These are phyloP conservation scores for Diorhabda elongata DNA, from an alignment of 1,140 invertebrate species.

Conservation along the genomic window DNA sequence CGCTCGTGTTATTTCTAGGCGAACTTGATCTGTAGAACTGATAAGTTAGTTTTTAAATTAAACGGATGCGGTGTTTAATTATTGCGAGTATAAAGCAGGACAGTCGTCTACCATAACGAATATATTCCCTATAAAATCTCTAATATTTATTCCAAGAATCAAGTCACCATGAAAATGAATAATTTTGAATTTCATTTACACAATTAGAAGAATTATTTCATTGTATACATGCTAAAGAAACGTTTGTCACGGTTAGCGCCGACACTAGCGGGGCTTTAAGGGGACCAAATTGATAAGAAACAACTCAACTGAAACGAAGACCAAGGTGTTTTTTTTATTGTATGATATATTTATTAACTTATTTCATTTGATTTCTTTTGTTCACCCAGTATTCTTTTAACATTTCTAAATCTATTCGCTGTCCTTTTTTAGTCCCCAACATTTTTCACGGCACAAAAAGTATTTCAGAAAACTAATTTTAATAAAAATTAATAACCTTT, in stretches of 20 bases:
- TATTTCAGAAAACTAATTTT: not conserved
- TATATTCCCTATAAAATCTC: slow-evolving; percentile 42
- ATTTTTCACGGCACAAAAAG: no score
- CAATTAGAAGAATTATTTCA: slow-evolving; percentile 30
- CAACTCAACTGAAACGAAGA: no score
- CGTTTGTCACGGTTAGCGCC: not conserved
- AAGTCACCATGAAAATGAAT: slow-evolving; percentile 36
- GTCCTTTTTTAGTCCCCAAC: no score
- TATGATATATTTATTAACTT: no score
- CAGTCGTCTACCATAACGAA: slow-evolving; percentile 42
- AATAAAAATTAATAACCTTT: slow-evolving; percentile 1
- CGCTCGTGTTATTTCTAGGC: not conserved
- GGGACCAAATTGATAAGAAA: no score
- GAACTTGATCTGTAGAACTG: slow-evolving; percentile 11
- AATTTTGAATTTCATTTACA: slow-evolving; percentile 32
- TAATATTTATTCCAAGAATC: slow-evolving; percentile 38
- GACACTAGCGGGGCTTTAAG: not conserved
- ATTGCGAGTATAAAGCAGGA: slow-evolving; percentile 36
- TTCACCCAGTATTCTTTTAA: no score
- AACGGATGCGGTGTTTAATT: slow-evolving; percentile 40
- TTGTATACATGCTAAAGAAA: not conserved
- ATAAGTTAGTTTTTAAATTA: slow-evolving; percentile 38
- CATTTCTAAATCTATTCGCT: no score
- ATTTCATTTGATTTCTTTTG: no score
- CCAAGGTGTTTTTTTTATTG: no score